Conservation (phyloP, 2,888 invertebrate species). For the Amblyjoppa fuscipennis region DNA sequence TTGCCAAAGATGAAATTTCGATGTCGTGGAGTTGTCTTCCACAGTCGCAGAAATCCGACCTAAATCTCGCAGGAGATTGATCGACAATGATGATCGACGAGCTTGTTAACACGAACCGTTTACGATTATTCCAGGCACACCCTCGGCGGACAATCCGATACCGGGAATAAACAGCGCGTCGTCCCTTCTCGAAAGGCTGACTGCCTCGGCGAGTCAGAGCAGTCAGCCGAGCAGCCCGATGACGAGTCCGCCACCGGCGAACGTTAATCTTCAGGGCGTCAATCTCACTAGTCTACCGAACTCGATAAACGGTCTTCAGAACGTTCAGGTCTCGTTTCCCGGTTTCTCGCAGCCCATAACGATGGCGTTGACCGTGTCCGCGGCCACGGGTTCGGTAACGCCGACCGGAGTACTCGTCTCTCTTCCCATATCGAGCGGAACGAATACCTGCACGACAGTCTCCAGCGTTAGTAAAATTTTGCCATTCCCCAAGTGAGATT, state of each 20-base stretch:
- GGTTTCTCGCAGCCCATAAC: constrained; percentile 95
- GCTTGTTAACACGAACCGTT: not conserved
- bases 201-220: constrained; percentile 85
- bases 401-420: constrained; percentile 89
- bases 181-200: constrained; percentile 86
- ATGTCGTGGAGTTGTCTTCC: no score
- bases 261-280: constrained; percentile 89
- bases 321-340: constrained; percentile 92
- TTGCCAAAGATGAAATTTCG: no score
- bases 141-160: constrained; percentile 88
- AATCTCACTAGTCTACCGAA: constrained; percentile 90
- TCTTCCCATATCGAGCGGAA: constrained; percentile 87
- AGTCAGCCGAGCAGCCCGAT: constrained; percentile 80
- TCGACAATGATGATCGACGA: not conserved
- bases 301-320: constrained; percentile 90
- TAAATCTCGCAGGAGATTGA: no score
- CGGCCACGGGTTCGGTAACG: constrained; percentile 86
- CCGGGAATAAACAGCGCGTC: constrained; percentile 86
- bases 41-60: no score
- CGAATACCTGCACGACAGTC: constrained; percentile 84
- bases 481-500: constrained; percentile 12
- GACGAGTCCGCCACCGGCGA: constrained; percentile 87
- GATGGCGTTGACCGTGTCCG: constrained; percentile 90
- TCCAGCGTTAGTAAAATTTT: constrained; percentile 81
- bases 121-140: constrained; percentile 84